Base-by-base conservation (phyloP, 2,113 vertebrate genomes). In the Talpa occidentalis region DNA sequence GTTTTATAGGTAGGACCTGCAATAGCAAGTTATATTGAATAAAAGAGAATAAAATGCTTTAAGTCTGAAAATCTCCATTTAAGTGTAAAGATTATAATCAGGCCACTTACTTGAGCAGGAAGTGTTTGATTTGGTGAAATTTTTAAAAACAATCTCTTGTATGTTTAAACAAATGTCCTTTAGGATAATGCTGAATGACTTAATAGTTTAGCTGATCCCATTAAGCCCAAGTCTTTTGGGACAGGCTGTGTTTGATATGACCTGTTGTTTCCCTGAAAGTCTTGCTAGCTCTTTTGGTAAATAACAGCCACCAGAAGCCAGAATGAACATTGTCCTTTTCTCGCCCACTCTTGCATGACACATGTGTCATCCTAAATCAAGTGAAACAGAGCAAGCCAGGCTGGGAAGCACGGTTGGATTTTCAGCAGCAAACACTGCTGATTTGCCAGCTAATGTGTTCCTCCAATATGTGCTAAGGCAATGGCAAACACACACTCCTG, bases 351-450 rank as follows among this genome's bases (percentile, higher is more conserved):
- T 94, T 85, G 24, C 21, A 37, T 40, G 80, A 97, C 87, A 72
- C 49, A 52, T 59, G 79, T 73, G 62, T 96, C 82, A 24, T 96
- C 84, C 81, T 92, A 94, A 95, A 42, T 70, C 56, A 92, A 97
- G n/a, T 47, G 86, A 96, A 97, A 91, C 94, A 96, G 44, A 87
- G 35, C 67, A 87, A 92, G 47, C 52, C 72, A 91, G 96, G 76
- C 88, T 97, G 95, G 62, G 89, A 89, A 67, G 21, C 80, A 92
- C 96, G 95, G 54, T 83, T 95, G 80, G 90, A 96, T 81, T 88
- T 94, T 87, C 81, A 64, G 69, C 10, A 37, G 95, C 94, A 95
- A 96, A 96, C 83, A 88, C 12, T 60, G 90, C 37, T 42, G 72
- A 95, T 76, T 95, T 95, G 56, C 11, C 59, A 87, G 49, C 64